Percentiles rank a stretch among this genome's conserved stretches.
These are phyloP conservation scores for Hyppa rectilinea DNA, from an alignment of 2,888 invertebrate species.

Conservation along the genomic window DNA sequence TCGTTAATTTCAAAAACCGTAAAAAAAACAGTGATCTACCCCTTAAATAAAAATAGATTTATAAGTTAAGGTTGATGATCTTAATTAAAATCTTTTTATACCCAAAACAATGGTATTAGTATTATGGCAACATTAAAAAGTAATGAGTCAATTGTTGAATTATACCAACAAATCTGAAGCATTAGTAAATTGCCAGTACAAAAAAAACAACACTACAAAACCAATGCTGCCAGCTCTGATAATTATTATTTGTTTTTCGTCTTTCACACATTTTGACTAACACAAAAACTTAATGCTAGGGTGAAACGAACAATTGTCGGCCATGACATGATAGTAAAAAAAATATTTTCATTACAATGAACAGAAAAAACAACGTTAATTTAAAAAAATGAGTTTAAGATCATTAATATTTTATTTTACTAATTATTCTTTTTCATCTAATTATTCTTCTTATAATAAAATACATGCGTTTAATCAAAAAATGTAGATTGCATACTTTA, in stretches of 20 bases:
- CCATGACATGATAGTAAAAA: neutral
- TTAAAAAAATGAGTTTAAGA: neutral
- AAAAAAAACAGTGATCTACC: neutral
- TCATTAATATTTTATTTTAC: neutral
- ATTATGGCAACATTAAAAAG: neutral
- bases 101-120: neutral
- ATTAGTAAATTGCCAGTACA: slow-evolving; percentile 46
- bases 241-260: slow-evolving; percentile 45
- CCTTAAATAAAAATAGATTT: neutral
- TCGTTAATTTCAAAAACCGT: neutral
- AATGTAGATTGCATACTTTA: neutral
- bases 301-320: slow-evolving; percentile 35
- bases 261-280: slow-evolving; percentile 58
- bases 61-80: neutral
- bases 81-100: neutral
- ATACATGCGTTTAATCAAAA: neutral
- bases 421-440: neutral
- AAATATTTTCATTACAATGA: neutral
- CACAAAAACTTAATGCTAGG: slow-evolving; percentile 58
- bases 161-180: neutral
- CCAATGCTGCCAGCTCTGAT: slow-evolving; percentile 53
- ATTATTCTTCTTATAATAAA: neutral
- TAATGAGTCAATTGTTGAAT: neutral
- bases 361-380: neutral
- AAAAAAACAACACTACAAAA: slow-evolving; percentile 52